These are phyloP conservation scores for Chrysogorgia sp. DNA, from an alignment of 92 coral and sea anemone species.

Conservation along the genomic window DNA sequence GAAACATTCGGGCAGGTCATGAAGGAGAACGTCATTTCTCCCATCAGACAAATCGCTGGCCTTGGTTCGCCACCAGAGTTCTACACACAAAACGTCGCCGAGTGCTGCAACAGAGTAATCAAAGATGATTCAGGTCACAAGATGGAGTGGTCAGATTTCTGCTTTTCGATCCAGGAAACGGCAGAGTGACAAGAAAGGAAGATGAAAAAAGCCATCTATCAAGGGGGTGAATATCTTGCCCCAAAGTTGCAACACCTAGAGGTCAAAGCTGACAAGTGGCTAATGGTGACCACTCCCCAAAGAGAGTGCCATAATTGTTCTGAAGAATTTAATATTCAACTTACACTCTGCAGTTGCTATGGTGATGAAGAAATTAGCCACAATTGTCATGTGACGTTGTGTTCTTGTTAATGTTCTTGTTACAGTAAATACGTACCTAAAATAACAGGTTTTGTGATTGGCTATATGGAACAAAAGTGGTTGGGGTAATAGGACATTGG, in stretches of 20 bases:
- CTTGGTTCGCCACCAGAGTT: conserved; percentile 62
- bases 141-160: conserved; percentile 58
- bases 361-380: too few species aligned
- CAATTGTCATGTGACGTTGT: too few species aligned
- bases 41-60: conserved; percentile 57
- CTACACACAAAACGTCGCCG: conserved; percentile 62
- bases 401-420: too few species aligned
- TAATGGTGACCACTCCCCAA: conserved; percentile 40
- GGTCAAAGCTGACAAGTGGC: conserved; percentile 49
- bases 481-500: too few species aligned
- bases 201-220: conserved; percentile 58
- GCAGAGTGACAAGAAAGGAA: conserved; percentile 57
- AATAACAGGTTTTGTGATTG: too few species aligned
- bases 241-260: conserved; percentile 55
- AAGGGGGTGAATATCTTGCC: conserved; percentile 54
- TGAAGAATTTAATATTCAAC: too few species aligned
- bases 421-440: too few species aligned
- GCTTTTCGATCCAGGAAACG: too few species aligned
- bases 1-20: too few species aligned
- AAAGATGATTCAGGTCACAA: conserved; percentile 57
- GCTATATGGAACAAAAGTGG: too few species aligned
- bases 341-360: too few species aligned
- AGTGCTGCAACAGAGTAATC: conserved; percentile 52
- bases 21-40: conserved; percentile 67
- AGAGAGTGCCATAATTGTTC: conserved; percentile 47